Percentiles rank a stretch among this genome's conserved stretches.
phyloP scores from a whole-genome alignment of 2,888 invertebrate species.

The Carcina quercana region DNA sequence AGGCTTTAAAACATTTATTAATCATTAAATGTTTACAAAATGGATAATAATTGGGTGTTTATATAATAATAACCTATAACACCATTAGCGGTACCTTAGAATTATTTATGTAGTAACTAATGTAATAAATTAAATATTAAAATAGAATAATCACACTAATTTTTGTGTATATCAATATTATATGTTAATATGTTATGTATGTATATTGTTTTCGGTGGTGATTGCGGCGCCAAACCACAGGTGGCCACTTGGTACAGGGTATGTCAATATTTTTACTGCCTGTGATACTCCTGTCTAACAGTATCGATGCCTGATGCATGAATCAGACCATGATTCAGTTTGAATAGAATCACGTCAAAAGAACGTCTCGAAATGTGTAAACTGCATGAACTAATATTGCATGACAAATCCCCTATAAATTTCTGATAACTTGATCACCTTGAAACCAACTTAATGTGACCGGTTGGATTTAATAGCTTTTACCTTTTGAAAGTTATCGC shows the following conservation, averaged over 20 bases:
- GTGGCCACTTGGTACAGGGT: conserved; percentile 95
- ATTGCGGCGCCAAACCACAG: conserved; percentile 71
- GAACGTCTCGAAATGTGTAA: conserved; percentile 8
- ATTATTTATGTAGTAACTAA: neutral
- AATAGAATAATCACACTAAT: neutral
- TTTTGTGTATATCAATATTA: neutral
- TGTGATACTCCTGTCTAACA: conserved; percentile 7
- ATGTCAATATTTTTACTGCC: conserved; percentile 70
- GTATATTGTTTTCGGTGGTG: conserved; percentile 73
- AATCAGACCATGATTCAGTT: conserved; percentile 28
- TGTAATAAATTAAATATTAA: conserved; percentile 17
- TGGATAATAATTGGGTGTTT: no score
- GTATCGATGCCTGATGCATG: conserved; percentile 25
- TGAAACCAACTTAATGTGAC: conserved; percentile 18
- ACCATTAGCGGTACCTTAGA: no score
- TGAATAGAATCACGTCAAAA: conserved; percentile 7
- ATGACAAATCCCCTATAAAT: conserved; percentile 23
- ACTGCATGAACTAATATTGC: conserved; percentile 28
- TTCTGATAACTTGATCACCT: conserved; percentile 5
- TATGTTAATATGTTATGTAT: conserved; percentile 43
- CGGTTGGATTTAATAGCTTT: conserved; percentile 16
- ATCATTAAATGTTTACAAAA: no score
- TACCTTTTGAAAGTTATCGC: conserved; percentile 6
- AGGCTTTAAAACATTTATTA: no score
- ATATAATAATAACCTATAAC: no score